These are phyloP conservation scores for Atherinosoma microstoma DNA, from an alignment of 2,797 vertebrate genomes.

Conservation along the genomic window DNA sequence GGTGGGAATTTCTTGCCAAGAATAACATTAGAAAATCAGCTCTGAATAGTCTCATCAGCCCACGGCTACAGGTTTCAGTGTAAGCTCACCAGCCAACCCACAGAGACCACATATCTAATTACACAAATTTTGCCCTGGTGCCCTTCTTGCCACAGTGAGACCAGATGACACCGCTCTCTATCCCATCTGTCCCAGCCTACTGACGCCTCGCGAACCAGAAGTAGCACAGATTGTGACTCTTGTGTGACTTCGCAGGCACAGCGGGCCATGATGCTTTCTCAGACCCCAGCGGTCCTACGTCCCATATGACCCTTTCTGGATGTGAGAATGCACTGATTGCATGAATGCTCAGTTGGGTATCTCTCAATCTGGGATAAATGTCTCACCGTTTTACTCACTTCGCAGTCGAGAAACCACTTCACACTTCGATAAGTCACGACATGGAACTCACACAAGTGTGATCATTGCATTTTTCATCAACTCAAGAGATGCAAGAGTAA, in stretches of 20 bases:
- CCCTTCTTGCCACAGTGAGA: slow-evolving; percentile 43
- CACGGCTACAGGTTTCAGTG: slow-evolving; percentile 57
- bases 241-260: slow-evolving; percentile 73
- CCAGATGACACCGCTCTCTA: slow-evolving; percentile 63
- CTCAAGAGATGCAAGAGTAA: background rate
- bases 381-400: slow-evolving; percentile 36
- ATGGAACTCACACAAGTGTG: background rate
- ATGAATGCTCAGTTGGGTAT: slow-evolving; percentile 70
- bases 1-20: background rate
- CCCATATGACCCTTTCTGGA: slow-evolving; percentile 65
- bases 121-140: slow-evolving; percentile 58
- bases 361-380: slow-evolving; percentile 56
- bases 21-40: background rate
- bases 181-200: slow-evolving; percentile 66
- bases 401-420: slow-evolving; percentile 24
- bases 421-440: slow-evolving; percentile 32
- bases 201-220: slow-evolving; percentile 57
- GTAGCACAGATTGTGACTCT: slow-evolving; percentile 78
- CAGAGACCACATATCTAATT: slow-evolving; percentile 56
- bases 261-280: slow-evolving; percentile 56
- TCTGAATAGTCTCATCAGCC: background rate
- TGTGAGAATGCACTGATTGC: slow-evolving; percentile 42
- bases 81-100: slow-evolving; percentile 23
- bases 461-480: background rate
- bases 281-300: slow-evolving; percentile 42